phyloP scores from a whole-genome alignment of 2,113 vertebrate genomes.

The Rhea americana region DNA sequence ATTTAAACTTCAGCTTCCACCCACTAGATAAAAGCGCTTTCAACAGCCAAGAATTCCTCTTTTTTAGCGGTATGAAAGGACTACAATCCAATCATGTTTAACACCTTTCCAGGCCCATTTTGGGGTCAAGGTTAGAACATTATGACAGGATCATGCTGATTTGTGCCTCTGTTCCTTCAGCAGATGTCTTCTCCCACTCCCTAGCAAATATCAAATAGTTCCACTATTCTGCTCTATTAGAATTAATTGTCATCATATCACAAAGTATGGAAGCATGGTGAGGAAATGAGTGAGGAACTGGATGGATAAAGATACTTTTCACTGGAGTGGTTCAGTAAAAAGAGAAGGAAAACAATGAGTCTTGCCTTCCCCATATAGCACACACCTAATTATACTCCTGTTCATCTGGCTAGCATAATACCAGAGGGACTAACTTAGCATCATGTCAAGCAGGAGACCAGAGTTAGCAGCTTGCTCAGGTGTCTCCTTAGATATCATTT shows the following conservation, averaged over 20 bases:
- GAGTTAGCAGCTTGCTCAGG: slow-evolving; percentile 11
- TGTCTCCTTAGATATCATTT: slow-evolving; percentile 10
- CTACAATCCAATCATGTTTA: neutral
- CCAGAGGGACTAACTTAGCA: neutral
- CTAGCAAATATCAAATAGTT: neutral
- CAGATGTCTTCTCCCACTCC: neutral
- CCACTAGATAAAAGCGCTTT: neutral
- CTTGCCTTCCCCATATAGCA: neutral
- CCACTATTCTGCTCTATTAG: neutral
- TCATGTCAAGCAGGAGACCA: neutral
- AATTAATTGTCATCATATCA: neutral
- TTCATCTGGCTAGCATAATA: neutral
- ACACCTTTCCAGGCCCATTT: neutral
- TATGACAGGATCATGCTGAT: neutral
- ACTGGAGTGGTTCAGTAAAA: neutral
- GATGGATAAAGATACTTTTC: neutral
- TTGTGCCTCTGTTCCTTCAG: neutral
- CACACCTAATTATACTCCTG: neutral
- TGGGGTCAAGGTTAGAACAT: neutral
- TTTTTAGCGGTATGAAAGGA: neutral
- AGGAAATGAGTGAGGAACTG: neutral
- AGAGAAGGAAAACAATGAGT: neutral
- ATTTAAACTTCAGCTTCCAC: neutral
- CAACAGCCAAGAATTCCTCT: neutral
- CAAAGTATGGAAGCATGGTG: neutral